phyloP scores from a whole-genome alignment of 92 coral and sea anemone species.

The Porites cylindrica region DNA sequence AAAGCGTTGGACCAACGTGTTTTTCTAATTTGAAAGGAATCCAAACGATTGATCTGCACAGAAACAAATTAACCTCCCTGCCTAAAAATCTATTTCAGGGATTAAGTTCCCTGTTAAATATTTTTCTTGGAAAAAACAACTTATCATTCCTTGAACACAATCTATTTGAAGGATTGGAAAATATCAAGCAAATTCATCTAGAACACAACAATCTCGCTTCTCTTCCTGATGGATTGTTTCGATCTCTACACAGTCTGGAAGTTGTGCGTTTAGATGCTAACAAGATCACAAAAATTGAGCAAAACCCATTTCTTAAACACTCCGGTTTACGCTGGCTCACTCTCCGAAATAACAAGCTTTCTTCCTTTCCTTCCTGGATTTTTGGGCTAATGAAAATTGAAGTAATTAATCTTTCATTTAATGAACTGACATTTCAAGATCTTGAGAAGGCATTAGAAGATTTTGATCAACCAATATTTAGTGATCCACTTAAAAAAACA shows the following conservation, averaged over 20 bases:
- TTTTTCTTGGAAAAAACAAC: slow-evolving; percentile 32
- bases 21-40: slow-evolving; percentile 4
- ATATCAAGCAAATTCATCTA: slow-evolving; percentile 43
- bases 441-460: slow-evolving; percentile 51
- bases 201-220: slow-evolving; percentile 36
- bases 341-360: slow-evolving; percentile 42
- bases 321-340: slow-evolving; percentile 18
- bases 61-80: neutral
- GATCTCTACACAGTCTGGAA: slow-evolving; percentile 22
- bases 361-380: slow-evolving; percentile 41
- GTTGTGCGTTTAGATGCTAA: slow-evolving; percentile 55
- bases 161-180: slow-evolving; percentile 43
- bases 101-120: neutral
- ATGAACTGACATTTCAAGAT: slow-evolving; percentile 35
- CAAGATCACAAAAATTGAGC: slow-evolving; percentile 26
- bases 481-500: slow-evolving; percentile 28
- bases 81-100: slow-evolving; percentile 22
- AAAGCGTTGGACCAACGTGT: slow-evolving; percentile 4
- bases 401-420: slow-evolving; percentile 41
- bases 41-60: slow-evolving; percentile 9
- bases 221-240: slow-evolving; percentile 45
- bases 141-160: slow-evolving; percentile 29
- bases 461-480: neutral
- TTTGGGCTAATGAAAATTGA: slow-evolving; percentile 39
- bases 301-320: slow-evolving; percentile 51